Conservation (phyloP, 2,888 invertebrate species). For the Drosophila hamatofila region DNA sequence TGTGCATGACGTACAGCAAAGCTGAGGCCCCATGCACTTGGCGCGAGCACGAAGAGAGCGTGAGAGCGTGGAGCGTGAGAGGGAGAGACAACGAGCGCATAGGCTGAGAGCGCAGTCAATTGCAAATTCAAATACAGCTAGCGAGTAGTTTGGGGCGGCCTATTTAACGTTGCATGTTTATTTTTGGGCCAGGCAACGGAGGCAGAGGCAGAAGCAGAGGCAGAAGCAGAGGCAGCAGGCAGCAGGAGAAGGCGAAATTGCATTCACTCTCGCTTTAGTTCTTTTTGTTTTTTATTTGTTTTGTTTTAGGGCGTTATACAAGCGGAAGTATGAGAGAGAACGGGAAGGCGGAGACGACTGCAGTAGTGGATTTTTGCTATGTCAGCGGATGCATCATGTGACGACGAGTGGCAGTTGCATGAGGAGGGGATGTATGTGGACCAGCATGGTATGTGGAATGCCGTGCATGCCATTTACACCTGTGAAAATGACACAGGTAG, state of each 20-base stretch:
- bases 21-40: slow-evolving; percentile 75
- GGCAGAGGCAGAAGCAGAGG: slow-evolving; percentile 30
- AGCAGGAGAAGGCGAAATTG: slow-evolving; percentile 39
- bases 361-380: slow-evolving; percentile 41
- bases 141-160: slow-evolving; percentile 58
- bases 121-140: slow-evolving; percentile 26
- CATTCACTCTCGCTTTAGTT: slow-evolving; percentile 76
- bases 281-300: slow-evolving; percentile 26
- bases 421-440: background rate
- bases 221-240: slow-evolving; percentile 26
- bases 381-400: slow-evolving; percentile 80
- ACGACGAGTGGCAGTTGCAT: slow-evolving; percentile 49
- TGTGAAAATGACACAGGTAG: slow-evolving; percentile 74
- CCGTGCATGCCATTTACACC: slow-evolving; percentile 71
- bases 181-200: slow-evolving; percentile 63
- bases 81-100: slow-evolving; percentile 3
- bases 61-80: slow-evolving; percentile 2
- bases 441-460: slow-evolving; percentile 33
- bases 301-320: slow-evolving; percentile 78
- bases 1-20: slow-evolving; percentile 58
- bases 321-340: slow-evolving; percentile 39
- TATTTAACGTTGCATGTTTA: slow-evolving; percentile 78
- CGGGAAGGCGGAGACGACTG: slow-evolving; percentile 1
- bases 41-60: slow-evolving; percentile 40
- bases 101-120: slow-evolving; percentile 29